A percentile compares a stretch with the other conserved stretches of the same genome.
Evolutionary conservation across 2,797 vertebrate genomes (phyloP).

Genomic region (Sparus aurata): DNA sequence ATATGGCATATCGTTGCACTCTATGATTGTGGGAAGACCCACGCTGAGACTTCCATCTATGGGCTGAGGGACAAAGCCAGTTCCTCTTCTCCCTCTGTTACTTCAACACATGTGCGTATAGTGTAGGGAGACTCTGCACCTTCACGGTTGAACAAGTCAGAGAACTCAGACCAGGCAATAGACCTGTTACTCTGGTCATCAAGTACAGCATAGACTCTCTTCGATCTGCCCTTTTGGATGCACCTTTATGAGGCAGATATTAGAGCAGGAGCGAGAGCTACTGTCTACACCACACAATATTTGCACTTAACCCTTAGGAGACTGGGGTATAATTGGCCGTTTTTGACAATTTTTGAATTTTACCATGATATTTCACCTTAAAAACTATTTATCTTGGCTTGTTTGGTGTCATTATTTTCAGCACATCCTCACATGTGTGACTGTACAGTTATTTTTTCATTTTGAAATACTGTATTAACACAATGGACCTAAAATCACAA

Average conservation of each 20-base stretch:
- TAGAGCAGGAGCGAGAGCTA: neutral
- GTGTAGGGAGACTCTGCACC: neutral
- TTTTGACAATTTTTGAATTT: too few relatives aligned
- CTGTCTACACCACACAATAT: slow-evolving; percentile 1
- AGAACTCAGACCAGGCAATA: too few relatives aligned
- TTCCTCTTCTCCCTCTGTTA: slow-evolving; percentile 9
- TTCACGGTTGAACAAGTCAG: neutral
- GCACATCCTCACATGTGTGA: too few relatives aligned
- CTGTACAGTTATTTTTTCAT: too few relatives aligned
- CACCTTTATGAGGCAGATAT: slow-evolving; percentile 33
- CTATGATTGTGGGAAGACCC: neutral
- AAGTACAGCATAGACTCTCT: neutral
- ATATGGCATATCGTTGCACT: slow-evolving; percentile 20
- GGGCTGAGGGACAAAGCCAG: neutral
- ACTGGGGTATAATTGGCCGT: too few relatives aligned
- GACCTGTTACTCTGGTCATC: too few relatives aligned
- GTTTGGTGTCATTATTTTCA: too few relatives aligned
- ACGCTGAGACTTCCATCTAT: neutral
- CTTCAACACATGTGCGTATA: slow-evolving; percentile 26
- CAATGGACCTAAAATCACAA: too few relatives aligned
- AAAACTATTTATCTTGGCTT: too few relatives aligned
- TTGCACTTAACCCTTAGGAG: too few relatives aligned
- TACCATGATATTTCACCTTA: too few relatives aligned
- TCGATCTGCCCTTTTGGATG: neutral
- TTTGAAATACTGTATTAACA: too few relatives aligned